phyloP scores from a whole-genome alignment of 2,888 invertebrate species.

The Nomada flava region DNA sequence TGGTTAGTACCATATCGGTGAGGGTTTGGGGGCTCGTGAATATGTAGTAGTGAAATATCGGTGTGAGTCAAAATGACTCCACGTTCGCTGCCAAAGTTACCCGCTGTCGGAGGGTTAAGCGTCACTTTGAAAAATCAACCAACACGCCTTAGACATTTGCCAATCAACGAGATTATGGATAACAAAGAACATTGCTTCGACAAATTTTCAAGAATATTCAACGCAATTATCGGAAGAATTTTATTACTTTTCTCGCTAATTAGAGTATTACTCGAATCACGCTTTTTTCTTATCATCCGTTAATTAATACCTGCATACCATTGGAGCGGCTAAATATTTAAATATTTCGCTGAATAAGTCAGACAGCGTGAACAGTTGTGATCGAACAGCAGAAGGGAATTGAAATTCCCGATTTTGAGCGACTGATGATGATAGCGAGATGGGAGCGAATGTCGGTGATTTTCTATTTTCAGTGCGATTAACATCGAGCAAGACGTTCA shows the following conservation, averaged over 20 bases:
- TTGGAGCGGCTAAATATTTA: neutral
- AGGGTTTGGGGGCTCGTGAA: too few relatives aligned
- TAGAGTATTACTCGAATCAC: neutral
- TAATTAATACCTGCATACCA: neutral
- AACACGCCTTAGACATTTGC: neutral
- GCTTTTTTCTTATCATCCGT: neutral
- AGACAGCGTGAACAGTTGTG: neutral
- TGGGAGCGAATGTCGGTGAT: slow-evolving; percentile 40
- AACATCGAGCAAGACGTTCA: slow-evolving; percentile 55
- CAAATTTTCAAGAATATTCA: slow-evolving; percentile 4
- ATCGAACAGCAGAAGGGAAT: neutral
- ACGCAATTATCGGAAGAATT: slow-evolving; percentile 33
- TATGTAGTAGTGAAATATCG: too few relatives aligned
- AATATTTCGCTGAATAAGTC: neutral
- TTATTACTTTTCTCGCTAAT: neutral
- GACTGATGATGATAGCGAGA: slow-evolving; percentile 6
- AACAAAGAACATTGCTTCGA: slow-evolving; percentile 38
- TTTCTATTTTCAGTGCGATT: slow-evolving; percentile 62
- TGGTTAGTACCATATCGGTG: too few relatives aligned
- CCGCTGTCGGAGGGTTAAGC: too few relatives aligned
- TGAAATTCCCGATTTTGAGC: neutral
- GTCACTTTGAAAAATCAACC: slow-evolving; percentile 12
- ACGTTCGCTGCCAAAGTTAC: too few relatives aligned
- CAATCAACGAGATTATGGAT: slow-evolving; percentile 34
- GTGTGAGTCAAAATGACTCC: too few relatives aligned